These are phyloP conservation scores for Brachyalestes nurse DNA, from an alignment of 2,797 vertebrate species.

Conservation along the genomic window DNA sequence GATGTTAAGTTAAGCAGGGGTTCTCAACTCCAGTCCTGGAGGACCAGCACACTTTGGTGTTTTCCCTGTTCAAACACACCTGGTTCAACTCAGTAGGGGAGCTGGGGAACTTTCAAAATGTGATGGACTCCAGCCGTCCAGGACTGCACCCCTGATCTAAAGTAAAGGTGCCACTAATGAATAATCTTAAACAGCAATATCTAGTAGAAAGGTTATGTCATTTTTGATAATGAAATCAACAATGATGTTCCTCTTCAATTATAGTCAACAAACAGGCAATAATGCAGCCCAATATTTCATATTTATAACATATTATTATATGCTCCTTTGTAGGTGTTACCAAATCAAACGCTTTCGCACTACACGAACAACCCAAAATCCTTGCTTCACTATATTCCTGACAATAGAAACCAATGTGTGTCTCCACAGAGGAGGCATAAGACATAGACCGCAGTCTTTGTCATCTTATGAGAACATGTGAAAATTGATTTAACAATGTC, in stretches of 20 bases:
- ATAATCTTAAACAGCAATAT: constrained; percentile 7
- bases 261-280: neutral
- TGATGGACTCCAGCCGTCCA: too few species aligned
- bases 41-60: too few species aligned
- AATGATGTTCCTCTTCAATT: neutral
- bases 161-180: too few species aligned
- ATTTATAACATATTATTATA: neutral
- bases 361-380: constrained; percentile 14
- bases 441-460: constrained; percentile 41
- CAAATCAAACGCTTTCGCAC: neutral
- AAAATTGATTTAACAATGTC: constrained; percentile 80
- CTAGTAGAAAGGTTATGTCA: neutral
- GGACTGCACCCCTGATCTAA: too few species aligned
- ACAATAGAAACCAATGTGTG: constrained; percentile 46
- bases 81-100: too few species aligned
- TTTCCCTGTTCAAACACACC: too few species aligned
- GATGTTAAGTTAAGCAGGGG: too few species aligned
- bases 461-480: constrained; percentile 69
- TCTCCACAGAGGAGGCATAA: constrained; percentile 19
- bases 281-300: neutral
- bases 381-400: constrained; percentile 44
- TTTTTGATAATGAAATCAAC: neutral
- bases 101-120: too few species aligned
- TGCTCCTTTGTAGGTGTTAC: constrained; percentile 3
- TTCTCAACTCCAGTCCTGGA: too few species aligned